Evolutionary conservation across 2,113 vertebrate species (phyloP).

Genomic region (Danionella cerebrum): DNA sequence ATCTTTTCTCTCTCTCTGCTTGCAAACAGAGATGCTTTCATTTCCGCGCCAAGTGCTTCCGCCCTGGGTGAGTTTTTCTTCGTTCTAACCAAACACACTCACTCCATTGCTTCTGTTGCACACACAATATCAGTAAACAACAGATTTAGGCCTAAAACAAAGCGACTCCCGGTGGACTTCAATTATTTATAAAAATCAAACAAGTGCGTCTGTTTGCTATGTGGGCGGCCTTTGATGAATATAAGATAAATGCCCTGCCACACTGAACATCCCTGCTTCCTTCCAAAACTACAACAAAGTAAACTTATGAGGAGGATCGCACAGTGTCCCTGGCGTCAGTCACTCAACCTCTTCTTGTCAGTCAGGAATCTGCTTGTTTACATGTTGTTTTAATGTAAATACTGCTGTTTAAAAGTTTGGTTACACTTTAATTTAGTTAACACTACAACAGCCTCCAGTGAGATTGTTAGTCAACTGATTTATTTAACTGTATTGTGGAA

Average conservation of each 20-base stretch:
- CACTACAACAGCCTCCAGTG: too few relatives aligned
- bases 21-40: conserved; percentile 17
- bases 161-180: conserved; percentile 20
- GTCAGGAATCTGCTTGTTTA: background rate
- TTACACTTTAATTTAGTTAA: too few relatives aligned
- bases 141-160: conserved; percentile 44
- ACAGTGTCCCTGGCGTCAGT: background rate
- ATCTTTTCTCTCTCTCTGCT: conserved; percentile 11
- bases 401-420: background rate
- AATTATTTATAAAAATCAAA: conserved; percentile 49
- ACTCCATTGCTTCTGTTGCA: conserved; percentile 11
- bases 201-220: conserved; percentile 37
- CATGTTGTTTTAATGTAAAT: background rate
- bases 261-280: conserved; percentile 6
- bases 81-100: conserved; percentile 19
- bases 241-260: conserved; percentile 26
- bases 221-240: conserved; percentile 30
- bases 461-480: too few relatives aligned
- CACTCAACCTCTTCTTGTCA: background rate
- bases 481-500: too few relatives aligned
- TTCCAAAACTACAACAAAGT: conserved; percentile 7
- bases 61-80: conserved; percentile 35
- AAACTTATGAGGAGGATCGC: background rate
- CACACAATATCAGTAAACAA: conserved; percentile 39
- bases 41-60: conserved; percentile 35